Base-by-base conservation (phyloP, 2,113 vertebrate species). In the Alligator sinensis region DNA sequence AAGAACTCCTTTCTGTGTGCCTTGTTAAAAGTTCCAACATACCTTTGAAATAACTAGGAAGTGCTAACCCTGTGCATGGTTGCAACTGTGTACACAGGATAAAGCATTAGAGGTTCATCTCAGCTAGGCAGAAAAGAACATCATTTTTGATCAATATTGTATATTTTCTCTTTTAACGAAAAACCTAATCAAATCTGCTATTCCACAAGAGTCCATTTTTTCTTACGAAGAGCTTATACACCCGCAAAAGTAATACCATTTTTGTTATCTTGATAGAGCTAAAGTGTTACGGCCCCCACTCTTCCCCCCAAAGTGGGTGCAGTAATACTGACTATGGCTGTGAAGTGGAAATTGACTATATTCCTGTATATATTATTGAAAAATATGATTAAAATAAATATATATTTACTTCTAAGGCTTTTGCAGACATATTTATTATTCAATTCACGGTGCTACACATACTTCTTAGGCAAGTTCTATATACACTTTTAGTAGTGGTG, bases 1-100 rank as follows among this genome's bases (percentile, higher is more conserved):
- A 97, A 96, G 96, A 96, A 95, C 2, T 3, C 34, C 57, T 87
- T 96, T 97, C 89, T 95, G 28, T 95, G 72, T 91, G 92, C 83
- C 84, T 86, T 86, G 70, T 82, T 87, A 92, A 94, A 93, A 58
- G n/a, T 83, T 86, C 34, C 83, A 95, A 25, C 88, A 78, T 89
- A 96, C 54, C 82, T 97, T 96, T 92, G 81, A 94, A 96, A 58
- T 76, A 91, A 80, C 66, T 94, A 81, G 89, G 72, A 96, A 93
- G 86, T 82, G 84, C 81, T 93, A 84, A 87, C 79, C 70, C 87
- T 68, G 94, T 93, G 90, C 83, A 80, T 89, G 93, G 34, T 66
- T 94, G 87, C 94, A 96, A 38, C 58, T 95, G 82, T 58, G 88
- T 87, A 88, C 88, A 90, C 60, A 87, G 83, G 25, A 61, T 47